Conservation (phyloP, 2,797 vertebrate species). For the Hoplostethus mediterraneus region DNA sequence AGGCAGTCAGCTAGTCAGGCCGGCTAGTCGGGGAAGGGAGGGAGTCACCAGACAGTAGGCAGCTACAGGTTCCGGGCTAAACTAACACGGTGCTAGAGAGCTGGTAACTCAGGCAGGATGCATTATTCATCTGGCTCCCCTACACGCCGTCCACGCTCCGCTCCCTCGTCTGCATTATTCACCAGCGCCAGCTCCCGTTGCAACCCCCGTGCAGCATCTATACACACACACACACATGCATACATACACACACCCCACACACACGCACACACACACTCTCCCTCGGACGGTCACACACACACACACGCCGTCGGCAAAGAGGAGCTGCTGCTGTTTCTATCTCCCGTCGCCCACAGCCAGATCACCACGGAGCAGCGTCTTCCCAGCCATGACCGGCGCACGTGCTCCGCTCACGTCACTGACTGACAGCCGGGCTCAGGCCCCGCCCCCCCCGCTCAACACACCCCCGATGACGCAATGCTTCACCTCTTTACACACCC, state of each 20-base stretch:
- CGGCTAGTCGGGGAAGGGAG: slow-evolving; percentile 42
- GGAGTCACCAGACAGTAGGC: slow-evolving; percentile 56
- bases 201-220: slow-evolving; percentile 63
- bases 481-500: slow-evolving; percentile 66
- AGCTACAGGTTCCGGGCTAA: slow-evolving; percentile 84
- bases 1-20: slow-evolving; percentile 29
- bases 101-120: slow-evolving; percentile 80
- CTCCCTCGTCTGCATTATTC: slow-evolving; percentile 85
- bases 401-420: slow-evolving; percentile 87
- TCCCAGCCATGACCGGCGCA: slow-evolving; percentile 84
- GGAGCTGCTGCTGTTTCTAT: slow-evolving; percentile 76
- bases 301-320: slow-evolving; percentile 46
- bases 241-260: slow-evolving; percentile 10
- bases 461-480: slow-evolving; percentile 87
- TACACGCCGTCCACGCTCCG: slow-evolving; percentile 73
- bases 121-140: slow-evolving; percentile 86
- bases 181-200: slow-evolving; percentile 72
- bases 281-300: slow-evolving; percentile 33
- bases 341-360: slow-evolving; percentile 79
- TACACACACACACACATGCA: slow-evolving; percentile 49
- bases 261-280: slow-evolving; percentile 30
- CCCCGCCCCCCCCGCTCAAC: slow-evolving; percentile 75
- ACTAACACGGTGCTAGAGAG: slow-evolving; percentile 69
- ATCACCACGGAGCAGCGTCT: slow-evolving; percentile 74
- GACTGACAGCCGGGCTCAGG: slow-evolving; percentile 87